A percentile compares a stretch with the other conserved stretches of the same genome.
These are phyloP conservation scores for Pterois miles DNA, from an alignment of 2,797 vertebrate species.

Conservation along the genomic window DNA sequence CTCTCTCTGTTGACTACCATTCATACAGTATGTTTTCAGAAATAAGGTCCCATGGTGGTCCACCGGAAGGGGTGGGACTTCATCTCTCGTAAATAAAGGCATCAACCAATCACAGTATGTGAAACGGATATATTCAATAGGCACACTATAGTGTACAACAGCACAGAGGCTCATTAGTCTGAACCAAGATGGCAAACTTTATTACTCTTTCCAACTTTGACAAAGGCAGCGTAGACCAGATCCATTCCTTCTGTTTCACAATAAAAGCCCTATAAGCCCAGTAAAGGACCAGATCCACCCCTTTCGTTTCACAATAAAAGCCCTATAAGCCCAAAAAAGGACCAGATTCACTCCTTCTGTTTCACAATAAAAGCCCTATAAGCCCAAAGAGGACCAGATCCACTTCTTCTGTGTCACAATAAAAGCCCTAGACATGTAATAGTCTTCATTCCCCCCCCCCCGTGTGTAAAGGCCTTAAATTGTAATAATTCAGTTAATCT, in stretches of 20 bases:
- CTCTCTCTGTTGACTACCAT: too few species aligned
- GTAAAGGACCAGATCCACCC: too few species aligned
- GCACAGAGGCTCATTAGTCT: background rate
- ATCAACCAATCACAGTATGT: background rate
- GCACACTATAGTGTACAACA: background rate
- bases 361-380: too few species aligned
- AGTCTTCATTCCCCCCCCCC: background rate
- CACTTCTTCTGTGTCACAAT: background rate
- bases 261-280: background rate
- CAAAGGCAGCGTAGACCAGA: too few species aligned
- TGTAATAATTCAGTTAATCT: background rate
- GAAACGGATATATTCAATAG: background rate
- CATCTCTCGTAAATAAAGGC: background rate
- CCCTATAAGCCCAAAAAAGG: too few species aligned
- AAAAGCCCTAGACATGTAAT: background rate
- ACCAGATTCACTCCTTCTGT: too few species aligned
- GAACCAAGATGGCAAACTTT: background rate
- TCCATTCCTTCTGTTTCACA: background rate
- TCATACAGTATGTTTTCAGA: too few species aligned
- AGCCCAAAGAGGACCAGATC: too few species aligned
- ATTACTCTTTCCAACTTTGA: background rate
- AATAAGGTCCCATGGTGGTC: too few species aligned
- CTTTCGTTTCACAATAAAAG: too few species aligned
- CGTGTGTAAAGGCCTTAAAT: background rate
- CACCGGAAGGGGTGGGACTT: too few species aligned